Base-by-base conservation (phyloP, 1,140 invertebrate species). In the Aphis gossypii region DNA sequence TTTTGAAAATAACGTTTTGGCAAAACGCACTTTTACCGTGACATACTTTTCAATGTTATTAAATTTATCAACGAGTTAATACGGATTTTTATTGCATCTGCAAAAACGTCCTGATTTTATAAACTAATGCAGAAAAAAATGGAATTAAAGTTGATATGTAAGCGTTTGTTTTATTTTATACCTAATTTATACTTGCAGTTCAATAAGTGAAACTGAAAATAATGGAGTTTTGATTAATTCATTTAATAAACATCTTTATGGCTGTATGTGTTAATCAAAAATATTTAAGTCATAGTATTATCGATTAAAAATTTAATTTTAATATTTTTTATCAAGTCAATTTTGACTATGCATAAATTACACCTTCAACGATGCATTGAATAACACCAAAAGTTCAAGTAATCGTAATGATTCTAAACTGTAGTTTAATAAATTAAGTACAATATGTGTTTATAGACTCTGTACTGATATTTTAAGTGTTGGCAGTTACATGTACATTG, bases 1-100 rank as follows among this genome's bases (percentile, higher is more conserved):
- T 89, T 89, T 89, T 56, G 88, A 89, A 89, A 56, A 41, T 25
- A 89, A 35, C 88, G 25, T 89, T 89, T 89, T 89, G 88, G 88
- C 88, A 54, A 89, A 89, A 89, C 51, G n/a, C 48, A 56, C 38
- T 89, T 60, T 91, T 68, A 76, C 90, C 90, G 56, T 68, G 90
- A 91, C 90, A 91, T 14, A 91, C 44, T 46, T 91, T 91, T 91
- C 25, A 46, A 44, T 86, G 38, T 86, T 86, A 86, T 86, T 44
- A 46, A n/a, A 86, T 46, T 46, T 44, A 41, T 86, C 41, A 86
- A 76, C 84, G 84, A 76, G n/a, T n/a, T 44, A 6, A 86, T 46
- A 46, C 3, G 14, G 38, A 86, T 46, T 46, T 84, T 84, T 41
- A 86, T 86, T 30, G 25, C 60, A 76, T n/a, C 14, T 82, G 76